phyloP scores from a whole-genome alignment of 2,888 invertebrate genomes.

The Buathra laborator region DNA sequence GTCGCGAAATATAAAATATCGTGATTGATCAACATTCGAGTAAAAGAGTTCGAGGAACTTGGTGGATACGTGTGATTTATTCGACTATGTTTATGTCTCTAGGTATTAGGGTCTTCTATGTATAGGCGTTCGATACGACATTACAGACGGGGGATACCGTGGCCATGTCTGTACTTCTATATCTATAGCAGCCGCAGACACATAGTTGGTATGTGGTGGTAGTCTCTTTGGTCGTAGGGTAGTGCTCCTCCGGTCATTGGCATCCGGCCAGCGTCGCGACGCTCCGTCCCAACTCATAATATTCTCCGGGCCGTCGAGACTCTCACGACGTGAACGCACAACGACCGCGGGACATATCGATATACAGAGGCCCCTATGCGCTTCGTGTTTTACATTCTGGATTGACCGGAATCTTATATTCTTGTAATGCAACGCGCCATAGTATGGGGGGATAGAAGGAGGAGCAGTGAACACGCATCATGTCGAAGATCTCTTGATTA shows the following conservation, averaged over 20 bases:
- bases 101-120: slow-evolving; percentile 51
- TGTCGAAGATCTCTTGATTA: slow-evolving; percentile 35
- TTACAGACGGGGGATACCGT: slow-evolving; percentile 25
- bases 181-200: slow-evolving; percentile 55
- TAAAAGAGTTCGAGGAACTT: not conserved
- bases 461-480: slow-evolving; percentile 21
- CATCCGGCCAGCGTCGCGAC: slow-evolving; percentile 68
- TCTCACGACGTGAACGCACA: slow-evolving; percentile 12
- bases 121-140: slow-evolving; percentile 52
- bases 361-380: slow-evolving; percentile 15
- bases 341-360: slow-evolving; percentile 42
- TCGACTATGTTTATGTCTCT: slow-evolving; percentile 8
- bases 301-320: slow-evolving; percentile 52
- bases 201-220: slow-evolving; percentile 15
- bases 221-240: slow-evolving; percentile 51
- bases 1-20: not conserved
- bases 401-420: slow-evolving; percentile 66
- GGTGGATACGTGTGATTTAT: slow-evolving; percentile 1
- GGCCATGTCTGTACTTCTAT: slow-evolving; percentile 54
- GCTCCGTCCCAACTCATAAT: slow-evolving; percentile 60
- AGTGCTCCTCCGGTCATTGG: slow-evolving; percentile 66
- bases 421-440: slow-evolving; percentile 26
- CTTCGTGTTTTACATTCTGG: slow-evolving; percentile 59
- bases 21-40: not conserved
- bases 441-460: not conserved